A percentile compares a stretch with the other conserved stretches of the same genome.
Evolutionary conservation across 2,113 vertebrate genomes (phyloP).

Genomic region (Zosterops japonicus): DNA sequence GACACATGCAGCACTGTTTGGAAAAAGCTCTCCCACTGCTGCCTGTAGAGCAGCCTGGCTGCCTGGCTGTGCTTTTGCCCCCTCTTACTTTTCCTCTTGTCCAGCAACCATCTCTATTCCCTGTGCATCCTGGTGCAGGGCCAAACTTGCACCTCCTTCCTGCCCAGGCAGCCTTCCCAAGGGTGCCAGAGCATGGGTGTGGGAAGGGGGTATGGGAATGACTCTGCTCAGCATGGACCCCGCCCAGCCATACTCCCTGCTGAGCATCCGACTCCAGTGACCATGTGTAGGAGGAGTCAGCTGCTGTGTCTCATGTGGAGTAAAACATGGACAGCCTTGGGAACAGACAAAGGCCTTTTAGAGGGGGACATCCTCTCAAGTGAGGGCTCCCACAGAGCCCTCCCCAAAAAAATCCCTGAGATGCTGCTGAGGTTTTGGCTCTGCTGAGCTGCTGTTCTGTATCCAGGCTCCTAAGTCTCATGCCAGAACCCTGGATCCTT

Average conservation of each 20-base stretch:
- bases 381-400: neutral
- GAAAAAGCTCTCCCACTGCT: neutral
- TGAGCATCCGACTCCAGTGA: neutral
- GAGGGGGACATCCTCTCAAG: accelerated
- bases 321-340: neutral
- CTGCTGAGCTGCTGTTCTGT: neutral
- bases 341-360: neutral
- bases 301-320: neutral
- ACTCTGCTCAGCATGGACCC: neutral
- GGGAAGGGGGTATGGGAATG: neutral
- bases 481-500: neutral
- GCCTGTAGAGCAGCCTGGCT: neutral
- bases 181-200: accelerated
- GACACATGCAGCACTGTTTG: neutral
- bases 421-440: neutral
- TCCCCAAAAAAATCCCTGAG: neutral
- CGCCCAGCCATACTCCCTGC: accelerated
- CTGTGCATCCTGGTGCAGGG: neutral
- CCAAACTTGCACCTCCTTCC: neutral
- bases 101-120: neutral
- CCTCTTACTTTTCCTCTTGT: neutral
- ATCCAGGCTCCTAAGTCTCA: neutral
- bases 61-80: neutral
- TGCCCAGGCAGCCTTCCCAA: neutral
- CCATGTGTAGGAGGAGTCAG: accelerated